These are phyloP conservation scores for Holothuria glaberrima DNA, from an alignment of 35 echinoderm and acorn worm genomes.

Conservation along the genomic window DNA sequence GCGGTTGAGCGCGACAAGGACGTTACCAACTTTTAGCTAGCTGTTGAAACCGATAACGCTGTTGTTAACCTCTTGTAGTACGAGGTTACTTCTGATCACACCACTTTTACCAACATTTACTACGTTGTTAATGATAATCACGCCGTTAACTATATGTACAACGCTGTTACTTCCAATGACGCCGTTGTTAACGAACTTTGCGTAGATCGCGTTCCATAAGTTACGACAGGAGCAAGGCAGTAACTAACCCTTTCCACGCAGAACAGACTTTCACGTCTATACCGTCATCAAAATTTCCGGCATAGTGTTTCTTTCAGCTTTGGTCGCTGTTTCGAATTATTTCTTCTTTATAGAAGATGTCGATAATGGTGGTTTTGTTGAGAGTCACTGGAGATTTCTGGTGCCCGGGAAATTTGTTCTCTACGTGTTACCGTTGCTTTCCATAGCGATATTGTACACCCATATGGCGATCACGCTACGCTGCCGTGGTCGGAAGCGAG, in stretches of 20 bases:
- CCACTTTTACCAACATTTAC: too few species aligned
- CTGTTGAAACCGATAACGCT: too few species aligned
- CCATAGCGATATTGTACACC: background rate
- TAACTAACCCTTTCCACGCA: background rate
- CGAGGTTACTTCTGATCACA: too few species aligned
- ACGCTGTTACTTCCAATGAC: too few species aligned
- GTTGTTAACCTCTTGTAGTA: too few species aligned
- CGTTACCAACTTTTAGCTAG: too few species aligned
- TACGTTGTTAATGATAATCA: too few species aligned
- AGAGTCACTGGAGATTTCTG: background rate
- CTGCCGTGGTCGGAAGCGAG: background rate
- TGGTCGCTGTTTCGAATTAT: background rate
- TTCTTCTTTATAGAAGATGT: background rate
- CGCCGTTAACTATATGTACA: too few species aligned
- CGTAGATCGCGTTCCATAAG: too few species aligned
- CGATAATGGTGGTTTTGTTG: background rate
- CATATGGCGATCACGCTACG: background rate
- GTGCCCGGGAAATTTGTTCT: background rate
- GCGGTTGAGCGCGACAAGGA: too few species aligned
- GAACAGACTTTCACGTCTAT: conserved; percentile 13
- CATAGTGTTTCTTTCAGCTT: background rate
- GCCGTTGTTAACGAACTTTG: too few species aligned
- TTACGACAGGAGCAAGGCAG: conserved; percentile 8
- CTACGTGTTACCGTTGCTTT: background rate
- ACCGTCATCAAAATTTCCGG: background rate